A percentile compares a stretch with the other conserved stretches of the same genome.
phyloP scores from a whole-genome alignment of 2,888 invertebrate species.

The Sycophila texana region DNA sequence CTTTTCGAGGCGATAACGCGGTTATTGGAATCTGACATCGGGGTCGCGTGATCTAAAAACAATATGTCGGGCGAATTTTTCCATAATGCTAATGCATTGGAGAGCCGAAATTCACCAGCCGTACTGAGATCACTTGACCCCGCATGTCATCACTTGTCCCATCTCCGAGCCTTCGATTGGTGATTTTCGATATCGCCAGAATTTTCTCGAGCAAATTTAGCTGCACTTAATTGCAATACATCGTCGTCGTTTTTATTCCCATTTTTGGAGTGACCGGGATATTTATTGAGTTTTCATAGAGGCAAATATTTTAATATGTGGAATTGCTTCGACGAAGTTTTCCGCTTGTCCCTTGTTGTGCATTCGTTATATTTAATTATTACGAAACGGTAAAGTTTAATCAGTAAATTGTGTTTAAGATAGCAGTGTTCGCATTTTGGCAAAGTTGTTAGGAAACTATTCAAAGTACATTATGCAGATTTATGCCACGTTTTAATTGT shows the following conservation, averaged over 20 bases:
- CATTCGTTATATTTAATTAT: conserved; percentile 49
- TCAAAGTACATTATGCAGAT: conserved; percentile 33
- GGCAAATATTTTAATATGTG: conserved; percentile 30
- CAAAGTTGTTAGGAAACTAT: conserved; percentile 43
- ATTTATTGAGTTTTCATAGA: not conserved
- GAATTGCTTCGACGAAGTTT: conserved; percentile 27
- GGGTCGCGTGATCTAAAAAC: no score
- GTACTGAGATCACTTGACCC: no score
- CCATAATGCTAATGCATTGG: no score
- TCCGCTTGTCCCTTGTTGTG: conserved; percentile 19
- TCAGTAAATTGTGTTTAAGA: conserved; percentile 53
- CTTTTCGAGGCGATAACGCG: no score
- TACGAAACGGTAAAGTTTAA: conserved; percentile 47
- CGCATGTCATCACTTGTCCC: no score
- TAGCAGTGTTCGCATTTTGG: conserved; percentile 47
- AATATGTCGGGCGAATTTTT: no score
- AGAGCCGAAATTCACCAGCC: no score
- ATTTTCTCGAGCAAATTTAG: no score
- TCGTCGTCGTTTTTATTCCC: not conserved
- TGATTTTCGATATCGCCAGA: no score
- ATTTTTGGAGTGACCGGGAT: not conserved
- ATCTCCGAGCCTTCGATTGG: no score
- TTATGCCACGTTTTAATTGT: conserved; percentile 52
- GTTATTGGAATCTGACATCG: no score
- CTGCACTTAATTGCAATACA: no score